Percentiles rank a stretch among this genome's conserved stretches.
These are phyloP conservation scores for Beris morrisii DNA, from an alignment of 2,888 invertebrate species.

Conservation along the genomic window DNA sequence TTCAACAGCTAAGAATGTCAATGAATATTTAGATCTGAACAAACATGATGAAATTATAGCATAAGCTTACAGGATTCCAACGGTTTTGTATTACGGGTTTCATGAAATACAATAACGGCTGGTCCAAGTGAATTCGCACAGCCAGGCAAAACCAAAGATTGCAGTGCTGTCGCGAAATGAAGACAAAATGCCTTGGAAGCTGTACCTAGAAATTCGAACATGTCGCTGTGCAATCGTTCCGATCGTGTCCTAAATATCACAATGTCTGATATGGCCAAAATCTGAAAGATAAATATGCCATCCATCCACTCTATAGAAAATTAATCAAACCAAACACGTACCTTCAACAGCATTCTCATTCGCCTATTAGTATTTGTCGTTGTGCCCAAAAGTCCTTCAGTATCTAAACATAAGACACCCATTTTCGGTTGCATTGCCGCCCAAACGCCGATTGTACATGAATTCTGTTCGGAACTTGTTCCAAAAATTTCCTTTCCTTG, in stretches of 20 bases:
- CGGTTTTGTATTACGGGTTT: conserved; percentile 72
- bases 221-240: conserved; percentile 73
- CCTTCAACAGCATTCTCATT: conserved; percentile 71
- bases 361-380: conserved; percentile 50
- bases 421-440: conserved; percentile 66
- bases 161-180: conserved; percentile 67
- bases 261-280: conserved; percentile 80
- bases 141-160: conserved; percentile 46
- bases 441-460: conserved; percentile 79
- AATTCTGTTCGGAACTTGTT: conserved; percentile 59
- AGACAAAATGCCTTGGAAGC: conserved; percentile 74
- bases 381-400: conserved; percentile 74
- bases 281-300: conserved; percentile 48
- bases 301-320: neutral
- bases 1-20: conserved; percentile 55
- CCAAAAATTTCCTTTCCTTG: conserved; percentile 61
- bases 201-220: conserved; percentile 75
- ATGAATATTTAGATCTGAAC: neutral
- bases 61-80: conserved; percentile 59
- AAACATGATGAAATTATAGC: neutral
- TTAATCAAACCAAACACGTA: conserved; percentile 40
- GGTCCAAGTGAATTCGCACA: conserved; percentile 66
- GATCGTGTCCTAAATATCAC: conserved; percentile 76
- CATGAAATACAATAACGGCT: conserved; percentile 76
- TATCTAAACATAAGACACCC: conserved; percentile 73